These are phyloP conservation scores for Hypercompe scribonia DNA, from an alignment of 2,888 invertebrate genomes.

Conservation along the genomic window DNA sequence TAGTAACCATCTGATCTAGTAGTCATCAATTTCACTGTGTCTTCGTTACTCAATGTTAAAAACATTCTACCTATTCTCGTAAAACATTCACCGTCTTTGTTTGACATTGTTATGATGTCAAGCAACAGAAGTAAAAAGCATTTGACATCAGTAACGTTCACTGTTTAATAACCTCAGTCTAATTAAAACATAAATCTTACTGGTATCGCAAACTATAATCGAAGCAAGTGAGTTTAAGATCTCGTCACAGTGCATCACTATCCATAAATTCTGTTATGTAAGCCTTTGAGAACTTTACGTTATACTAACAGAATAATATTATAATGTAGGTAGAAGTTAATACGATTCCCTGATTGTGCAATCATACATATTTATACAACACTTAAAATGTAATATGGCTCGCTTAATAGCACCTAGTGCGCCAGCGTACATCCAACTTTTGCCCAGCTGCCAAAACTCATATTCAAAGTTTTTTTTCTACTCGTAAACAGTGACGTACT, in stretches of 20 bases:
- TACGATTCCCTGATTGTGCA: background rate
- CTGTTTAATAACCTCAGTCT: background rate
- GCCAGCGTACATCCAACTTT: too few relatives aligned
- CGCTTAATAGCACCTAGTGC: background rate
- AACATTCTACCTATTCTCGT: too few relatives aligned
- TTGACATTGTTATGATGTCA: too few relatives aligned
- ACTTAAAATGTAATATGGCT: background rate
- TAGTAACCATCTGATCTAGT: too few relatives aligned
- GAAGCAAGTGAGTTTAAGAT: background rate
- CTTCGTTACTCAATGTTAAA: too few relatives aligned
- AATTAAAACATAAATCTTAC: background rate
- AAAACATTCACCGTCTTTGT: too few relatives aligned
- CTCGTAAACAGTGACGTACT: too few relatives aligned
- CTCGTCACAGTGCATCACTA: constrained; percentile 18
- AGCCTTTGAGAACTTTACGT: constrained; percentile 32
- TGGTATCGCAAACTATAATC: background rate
- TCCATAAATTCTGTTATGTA: constrained; percentile 30
- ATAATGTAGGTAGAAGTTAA: constrained; percentile 16
- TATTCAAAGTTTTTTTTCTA: too few relatives aligned
- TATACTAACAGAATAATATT: constrained; percentile 29
- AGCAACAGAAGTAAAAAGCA: too few relatives aligned
- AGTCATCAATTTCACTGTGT: too few relatives aligned
- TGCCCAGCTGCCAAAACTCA: too few relatives aligned
- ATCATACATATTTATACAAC: constrained; percentile 8
- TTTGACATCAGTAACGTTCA: background rate